These are phyloP conservation scores for Irena cyanogastra DNA, from an alignment of 2,113 vertebrate genomes.

Conservation along the genomic window DNA sequence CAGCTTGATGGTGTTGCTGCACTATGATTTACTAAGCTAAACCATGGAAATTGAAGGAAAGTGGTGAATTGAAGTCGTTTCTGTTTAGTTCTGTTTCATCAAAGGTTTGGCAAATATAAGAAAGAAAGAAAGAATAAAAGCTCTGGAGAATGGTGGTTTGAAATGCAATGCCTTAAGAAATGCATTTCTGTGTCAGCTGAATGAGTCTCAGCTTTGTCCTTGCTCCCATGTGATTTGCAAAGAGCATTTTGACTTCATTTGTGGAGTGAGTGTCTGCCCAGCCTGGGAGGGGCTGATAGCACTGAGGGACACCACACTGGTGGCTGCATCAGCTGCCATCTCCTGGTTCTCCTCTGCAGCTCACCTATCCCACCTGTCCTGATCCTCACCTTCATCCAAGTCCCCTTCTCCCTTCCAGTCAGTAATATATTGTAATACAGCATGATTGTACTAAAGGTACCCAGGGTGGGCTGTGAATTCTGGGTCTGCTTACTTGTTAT, in stretches of 20 bases:
- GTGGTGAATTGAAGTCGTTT: neutral
- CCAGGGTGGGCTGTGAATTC: neutral
- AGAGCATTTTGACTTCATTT: neutral
- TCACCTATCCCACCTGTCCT: neutral
- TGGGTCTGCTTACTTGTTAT: neutral
- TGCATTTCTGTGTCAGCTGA: neutral
- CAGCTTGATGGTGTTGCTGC: neutral
- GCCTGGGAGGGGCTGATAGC: neutral
- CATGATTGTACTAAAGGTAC: neutral
- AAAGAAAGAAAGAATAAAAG: neutral
- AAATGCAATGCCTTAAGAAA: neutral
- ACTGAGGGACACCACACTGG: neutral
- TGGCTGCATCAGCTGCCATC: neutral
- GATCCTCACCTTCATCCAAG: neutral
- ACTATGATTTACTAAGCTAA: neutral
- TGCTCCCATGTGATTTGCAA: neutral
- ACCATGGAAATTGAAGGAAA: neutral
- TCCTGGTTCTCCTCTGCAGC: neutral
- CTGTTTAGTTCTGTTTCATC: neutral
- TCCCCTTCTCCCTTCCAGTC: neutral
- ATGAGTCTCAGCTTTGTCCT: neutral
- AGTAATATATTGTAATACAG: neutral
- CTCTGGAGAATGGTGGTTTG: neutral
- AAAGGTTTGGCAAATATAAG: neutral
- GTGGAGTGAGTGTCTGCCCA: neutral